Percentiles rank a stretch among this genome's conserved stretches.
These are phyloP conservation scores for Parazoanthus darwini DNA, from an alignment of 92 coral and sea anemone species.

Conservation along the genomic window DNA sequence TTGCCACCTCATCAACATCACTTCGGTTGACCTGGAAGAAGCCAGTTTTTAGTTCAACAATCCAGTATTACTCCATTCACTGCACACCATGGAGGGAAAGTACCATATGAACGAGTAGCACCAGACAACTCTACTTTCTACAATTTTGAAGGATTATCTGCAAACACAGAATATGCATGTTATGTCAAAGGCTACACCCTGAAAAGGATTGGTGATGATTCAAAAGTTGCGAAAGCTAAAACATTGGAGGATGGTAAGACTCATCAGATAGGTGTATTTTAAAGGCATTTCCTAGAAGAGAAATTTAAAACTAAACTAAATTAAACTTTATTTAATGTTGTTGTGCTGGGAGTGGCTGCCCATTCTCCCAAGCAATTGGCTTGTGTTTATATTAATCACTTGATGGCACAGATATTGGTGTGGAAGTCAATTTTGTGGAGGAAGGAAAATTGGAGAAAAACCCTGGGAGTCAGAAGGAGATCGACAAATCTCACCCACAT, in stretches of 20 bases:
- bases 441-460: no score
- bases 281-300: not conserved
- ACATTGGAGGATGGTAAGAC: conserved; percentile 71
- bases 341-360: no score
- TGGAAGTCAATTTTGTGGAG: no score
- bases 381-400: no score
- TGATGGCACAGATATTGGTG: no score
- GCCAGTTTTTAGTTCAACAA: conserved; percentile 43
- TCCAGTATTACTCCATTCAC: not conserved
- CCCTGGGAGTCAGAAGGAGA: no score
- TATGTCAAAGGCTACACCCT: conserved; percentile 48
- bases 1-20: conserved; percentile 55
- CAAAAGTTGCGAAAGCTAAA: conserved; percentile 43
- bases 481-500: no score
- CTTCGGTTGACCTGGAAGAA: conserved; percentile 67
- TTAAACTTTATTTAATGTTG: no score
- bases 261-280: not conserved
- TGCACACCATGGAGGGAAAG: not conserved
- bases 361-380: no score
- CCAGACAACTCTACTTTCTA: conserved; percentile 15
- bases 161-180: conserved; percentile 68
- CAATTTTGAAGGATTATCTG: conserved; percentile 35
- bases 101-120: not conserved
- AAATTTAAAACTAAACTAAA: no score
- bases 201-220: conserved; percentile 33